Evolutionary conservation across 2,888 invertebrate species (phyloP).

Genomic region (Pollenia labialis): DNA sequence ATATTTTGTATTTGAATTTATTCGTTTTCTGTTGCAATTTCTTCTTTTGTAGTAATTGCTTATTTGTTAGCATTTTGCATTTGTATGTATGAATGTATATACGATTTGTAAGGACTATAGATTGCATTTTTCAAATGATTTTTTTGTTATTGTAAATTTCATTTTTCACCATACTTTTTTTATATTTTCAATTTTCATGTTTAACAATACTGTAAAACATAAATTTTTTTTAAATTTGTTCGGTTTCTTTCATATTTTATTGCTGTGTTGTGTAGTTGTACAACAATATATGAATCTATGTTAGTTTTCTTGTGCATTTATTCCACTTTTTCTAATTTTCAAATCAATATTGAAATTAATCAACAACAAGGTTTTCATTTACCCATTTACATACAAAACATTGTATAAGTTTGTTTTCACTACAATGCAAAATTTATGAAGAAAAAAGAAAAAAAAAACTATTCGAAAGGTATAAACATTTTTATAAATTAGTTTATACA

Average conservation of each 20-base stretch:
- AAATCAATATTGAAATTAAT: conserved; percentile 73
- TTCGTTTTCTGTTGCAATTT: conserved; percentile 34
- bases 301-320: conserved; percentile 48
- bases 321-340: conserved; percentile 65
- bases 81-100: conserved; percentile 13
- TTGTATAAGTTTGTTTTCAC: conserved; percentile 61
- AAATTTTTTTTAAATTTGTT: conserved; percentile 49
- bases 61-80: conserved; percentile 46
- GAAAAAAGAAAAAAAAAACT: neutral
- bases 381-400: conserved; percentile 32
- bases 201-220: conserved; percentile 54
- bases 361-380: conserved; percentile 68
- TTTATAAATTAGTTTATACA: neutral
- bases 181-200: conserved; percentile 52
- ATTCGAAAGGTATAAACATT: neutral
- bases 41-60: conserved; percentile 50
- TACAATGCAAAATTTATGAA: conserved; percentile 53
- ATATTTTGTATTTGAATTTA: conserved; percentile 20
- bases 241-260: conserved; percentile 61
- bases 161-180: conserved; percentile 18
- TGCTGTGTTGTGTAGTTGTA: conserved; percentile 21
- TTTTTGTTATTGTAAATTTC: conserved; percentile 22
- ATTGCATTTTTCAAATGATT: conserved; percentile 48
- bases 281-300: neutral
- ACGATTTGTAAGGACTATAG: conserved; percentile 55